phyloP scores from a whole-genome alignment of 2,113 vertebrate genomes.

The Benitochromis conjunctus region DNA sequence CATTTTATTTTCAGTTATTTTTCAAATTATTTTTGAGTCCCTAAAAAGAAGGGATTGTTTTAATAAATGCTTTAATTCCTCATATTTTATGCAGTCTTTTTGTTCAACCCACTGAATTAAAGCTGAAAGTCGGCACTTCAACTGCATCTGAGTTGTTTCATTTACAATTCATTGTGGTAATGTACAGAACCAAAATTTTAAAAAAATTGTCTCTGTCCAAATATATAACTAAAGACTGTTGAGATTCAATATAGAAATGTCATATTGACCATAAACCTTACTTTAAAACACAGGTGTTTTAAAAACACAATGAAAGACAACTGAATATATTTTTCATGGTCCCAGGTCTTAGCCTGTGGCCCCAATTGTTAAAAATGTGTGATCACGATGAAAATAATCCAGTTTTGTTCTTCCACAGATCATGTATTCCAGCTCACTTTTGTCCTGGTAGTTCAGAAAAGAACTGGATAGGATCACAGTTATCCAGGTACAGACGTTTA shows the following conservation, averaged over 20 bases:
- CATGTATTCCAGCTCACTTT: neutral
- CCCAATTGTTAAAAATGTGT: neutral
- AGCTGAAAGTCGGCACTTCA: neutral
- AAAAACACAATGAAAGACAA: neutral
- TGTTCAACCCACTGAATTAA: neutral
- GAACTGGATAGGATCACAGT: neutral
- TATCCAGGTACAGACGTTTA: neutral
- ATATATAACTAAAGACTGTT: neutral
- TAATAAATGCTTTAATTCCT: neutral
- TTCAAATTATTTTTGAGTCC: neutral
- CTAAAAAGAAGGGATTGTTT: neutral
- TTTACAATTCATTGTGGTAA: neutral
- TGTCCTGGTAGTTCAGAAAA: neutral
- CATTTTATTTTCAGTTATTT: neutral
- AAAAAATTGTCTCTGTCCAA: neutral
- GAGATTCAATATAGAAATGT: neutral
- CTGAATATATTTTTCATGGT: neutral
- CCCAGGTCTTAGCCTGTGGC: neutral
- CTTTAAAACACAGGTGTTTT: neutral
- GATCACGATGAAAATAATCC: neutral
- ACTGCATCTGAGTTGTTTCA: neutral
- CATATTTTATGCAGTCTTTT: neutral
- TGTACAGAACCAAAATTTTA: neutral
- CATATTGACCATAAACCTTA: neutral
- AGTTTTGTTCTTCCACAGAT: neutral